Percentiles rank a stretch among this genome's conserved stretches.
Conservation (phyloP, 2,797 vertebrate genomes). For the Crypturellus tataupa region DNA sequence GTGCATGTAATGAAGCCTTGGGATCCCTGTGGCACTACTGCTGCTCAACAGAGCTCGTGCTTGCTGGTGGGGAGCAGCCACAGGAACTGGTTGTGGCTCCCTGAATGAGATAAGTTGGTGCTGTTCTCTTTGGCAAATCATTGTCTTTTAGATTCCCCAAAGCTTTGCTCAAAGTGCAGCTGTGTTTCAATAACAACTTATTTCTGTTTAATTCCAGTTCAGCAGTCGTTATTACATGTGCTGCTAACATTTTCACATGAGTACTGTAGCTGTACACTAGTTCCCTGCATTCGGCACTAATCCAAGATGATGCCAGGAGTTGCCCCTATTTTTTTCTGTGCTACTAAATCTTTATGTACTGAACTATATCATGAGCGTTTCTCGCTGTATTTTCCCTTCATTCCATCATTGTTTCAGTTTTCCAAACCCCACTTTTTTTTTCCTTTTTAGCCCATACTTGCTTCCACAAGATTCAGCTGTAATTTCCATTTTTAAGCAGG, state of each 20-base stretch:
- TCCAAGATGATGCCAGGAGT: constrained; percentile 24
- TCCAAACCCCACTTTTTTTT: neutral
- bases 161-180: constrained; percentile 54
- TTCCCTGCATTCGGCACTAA: constrained; percentile 7
- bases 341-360: constrained; percentile 3
- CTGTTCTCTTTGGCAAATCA: constrained; percentile 62
- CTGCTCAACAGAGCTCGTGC: neutral
- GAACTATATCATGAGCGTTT: neutral
- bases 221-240: constrained; percentile 49
- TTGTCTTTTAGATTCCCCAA: constrained; percentile 58
- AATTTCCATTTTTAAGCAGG: neutral
- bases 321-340: neutral
- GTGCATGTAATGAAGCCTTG: constrained; percentile 1
- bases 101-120: constrained; percentile 55
- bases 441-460: neutral
- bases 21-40: constrained; percentile 9
- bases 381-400: constrained; percentile 8
- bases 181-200: constrained; percentile 67
- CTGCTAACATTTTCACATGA: constrained; percentile 65
- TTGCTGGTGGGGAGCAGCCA: neutral
- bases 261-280: constrained; percentile 37
- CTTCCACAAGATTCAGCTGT: neutral
- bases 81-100: constrained; percentile 61
- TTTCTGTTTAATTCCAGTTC: constrained; percentile 51
- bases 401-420: neutral